Evolutionary conservation across 2,113 vertebrate genomes (phyloP).

Genomic region (Thalassarche chlororhynchos): DNA sequence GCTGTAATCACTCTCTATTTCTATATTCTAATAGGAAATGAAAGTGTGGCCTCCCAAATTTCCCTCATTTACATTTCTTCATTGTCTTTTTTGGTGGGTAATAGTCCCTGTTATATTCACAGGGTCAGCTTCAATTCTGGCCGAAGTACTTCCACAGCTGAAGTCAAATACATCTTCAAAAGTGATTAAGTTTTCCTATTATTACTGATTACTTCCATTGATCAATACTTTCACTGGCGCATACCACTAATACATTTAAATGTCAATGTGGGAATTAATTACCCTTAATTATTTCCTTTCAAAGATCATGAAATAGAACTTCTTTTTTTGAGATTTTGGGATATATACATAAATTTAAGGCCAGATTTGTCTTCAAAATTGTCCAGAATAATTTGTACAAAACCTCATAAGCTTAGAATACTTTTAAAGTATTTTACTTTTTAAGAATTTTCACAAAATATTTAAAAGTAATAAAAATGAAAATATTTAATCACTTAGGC

Average conservation of each 20-base stretch:
- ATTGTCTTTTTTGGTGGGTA: not conserved
- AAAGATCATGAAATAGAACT: not conserved
- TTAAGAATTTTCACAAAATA: not conserved
- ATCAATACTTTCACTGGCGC: conserved; percentile 16
- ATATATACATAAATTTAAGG: not conserved
- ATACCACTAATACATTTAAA: conserved; percentile 14
- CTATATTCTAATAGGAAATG: not conserved
- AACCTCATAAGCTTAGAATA: not conserved
- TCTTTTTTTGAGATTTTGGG: not conserved
- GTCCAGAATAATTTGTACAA: not conserved
- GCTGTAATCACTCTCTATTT: not conserved
- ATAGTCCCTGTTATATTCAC: not conserved
- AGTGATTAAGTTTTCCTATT: conserved; percentile 22
- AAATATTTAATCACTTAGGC: not conserved
- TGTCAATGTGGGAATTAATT: not conserved
- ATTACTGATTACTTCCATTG: conserved; percentile 18
- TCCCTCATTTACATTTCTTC: not conserved
- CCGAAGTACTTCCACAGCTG: not conserved
- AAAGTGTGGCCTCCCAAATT: not conserved
- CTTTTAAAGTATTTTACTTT: not conserved
- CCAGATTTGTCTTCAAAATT: not conserved
- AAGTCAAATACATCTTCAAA: not conserved
- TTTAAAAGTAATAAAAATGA: not conserved
- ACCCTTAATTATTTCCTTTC: conserved; percentile 16
- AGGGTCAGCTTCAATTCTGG: not conserved